These are phyloP conservation scores for Spinibarbus caldwelli DNA, from an alignment of 2,797 vertebrate species.

Conservation along the genomic window DNA sequence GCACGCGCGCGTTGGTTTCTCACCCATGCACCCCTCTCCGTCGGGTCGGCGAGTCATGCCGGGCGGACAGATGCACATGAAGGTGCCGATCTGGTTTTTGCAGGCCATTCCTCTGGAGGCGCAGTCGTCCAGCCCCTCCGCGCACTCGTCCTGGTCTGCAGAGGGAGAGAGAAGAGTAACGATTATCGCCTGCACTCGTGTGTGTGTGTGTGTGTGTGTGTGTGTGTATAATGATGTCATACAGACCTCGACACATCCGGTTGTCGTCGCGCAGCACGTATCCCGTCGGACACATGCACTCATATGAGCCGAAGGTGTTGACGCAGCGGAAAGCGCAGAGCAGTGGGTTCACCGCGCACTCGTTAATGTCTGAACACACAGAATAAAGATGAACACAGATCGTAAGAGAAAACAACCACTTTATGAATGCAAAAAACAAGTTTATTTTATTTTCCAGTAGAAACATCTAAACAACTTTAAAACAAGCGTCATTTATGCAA, in stretches of 20 bases:
- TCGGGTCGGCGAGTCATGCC: conserved; percentile 88
- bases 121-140: conserved; percentile 87
- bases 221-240: background rate
- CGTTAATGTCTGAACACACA: conserved; percentile 85
- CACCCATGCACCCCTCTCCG: conserved; percentile 92
- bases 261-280: conserved; percentile 89
- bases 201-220: background rate
- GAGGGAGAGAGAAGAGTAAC: background rate
- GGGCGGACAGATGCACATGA: conserved; percentile 89
- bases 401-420: background rate
- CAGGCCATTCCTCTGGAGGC: conserved; percentile 89
- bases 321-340: conserved; percentile 96
- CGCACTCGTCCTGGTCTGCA: conserved; percentile 92
- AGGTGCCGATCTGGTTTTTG: conserved; percentile 94
- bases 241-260: conserved; percentile 86
- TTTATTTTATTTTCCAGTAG: background rate
- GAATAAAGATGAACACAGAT: background rate
- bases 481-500: background rate
- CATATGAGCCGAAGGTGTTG: conserved; percentile 92
- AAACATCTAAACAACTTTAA: background rate
- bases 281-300: conserved; percentile 91
- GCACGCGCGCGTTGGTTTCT: conserved; percentile 33
- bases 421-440: background rate
- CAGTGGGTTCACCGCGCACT: conserved; percentile 90
- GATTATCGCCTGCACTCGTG: background rate